These are phyloP conservation scores for Drosophila merina DNA, from an alignment of 2,888 invertebrate species.

Conservation along the genomic window DNA sequence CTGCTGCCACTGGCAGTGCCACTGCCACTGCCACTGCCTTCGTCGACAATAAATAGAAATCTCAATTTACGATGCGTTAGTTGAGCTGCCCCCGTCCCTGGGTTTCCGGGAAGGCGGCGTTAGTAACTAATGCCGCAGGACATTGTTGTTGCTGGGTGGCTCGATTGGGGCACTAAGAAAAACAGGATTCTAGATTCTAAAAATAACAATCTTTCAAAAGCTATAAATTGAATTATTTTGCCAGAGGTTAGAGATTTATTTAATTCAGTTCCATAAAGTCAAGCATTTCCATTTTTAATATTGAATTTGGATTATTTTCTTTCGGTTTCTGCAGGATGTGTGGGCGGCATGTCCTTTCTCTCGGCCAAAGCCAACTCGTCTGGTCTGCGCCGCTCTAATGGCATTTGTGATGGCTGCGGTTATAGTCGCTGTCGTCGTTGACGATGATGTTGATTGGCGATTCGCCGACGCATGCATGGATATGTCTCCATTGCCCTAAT, in stretches of 20 bases:
- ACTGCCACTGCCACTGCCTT: slow-evolving; percentile 15
- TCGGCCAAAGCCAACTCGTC: slow-evolving; percentile 15
- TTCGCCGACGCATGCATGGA: slow-evolving; percentile 63
- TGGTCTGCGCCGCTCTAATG: slow-evolving; percentile 67
- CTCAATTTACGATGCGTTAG: slow-evolving; percentile 78
- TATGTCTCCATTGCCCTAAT: slow-evolving; percentile 32
- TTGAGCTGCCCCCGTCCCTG: slow-evolving; percentile 26
- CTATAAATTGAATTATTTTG: too few relatives aligned
- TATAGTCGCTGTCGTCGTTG: slow-evolving; percentile 61
- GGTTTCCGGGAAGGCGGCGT: slow-evolving; percentile 19
- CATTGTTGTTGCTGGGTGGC: slow-evolving; percentile 41
- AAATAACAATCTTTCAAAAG: too few relatives aligned
- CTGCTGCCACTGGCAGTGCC: slow-evolving; percentile 13
- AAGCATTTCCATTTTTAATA: neutral
- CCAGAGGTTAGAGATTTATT: too few relatives aligned
- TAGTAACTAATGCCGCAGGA: slow-evolving; percentile 41
- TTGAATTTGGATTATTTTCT: too few relatives aligned
- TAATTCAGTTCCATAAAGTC: neutral
- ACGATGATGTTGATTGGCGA: slow-evolving; percentile 77
- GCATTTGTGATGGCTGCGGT: slow-evolving; percentile 76
- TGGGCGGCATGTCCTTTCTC: slow-evolving; percentile 30
- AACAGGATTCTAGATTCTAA: neutral
- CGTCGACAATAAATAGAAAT: slow-evolving; percentile 76
- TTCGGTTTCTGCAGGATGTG: neutral
- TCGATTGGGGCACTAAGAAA: neutral